Percentiles rank a stretch among this genome's conserved stretches.
Conservation (phyloP, 2,797 vertebrate species). For the Periparus ater region DNA sequence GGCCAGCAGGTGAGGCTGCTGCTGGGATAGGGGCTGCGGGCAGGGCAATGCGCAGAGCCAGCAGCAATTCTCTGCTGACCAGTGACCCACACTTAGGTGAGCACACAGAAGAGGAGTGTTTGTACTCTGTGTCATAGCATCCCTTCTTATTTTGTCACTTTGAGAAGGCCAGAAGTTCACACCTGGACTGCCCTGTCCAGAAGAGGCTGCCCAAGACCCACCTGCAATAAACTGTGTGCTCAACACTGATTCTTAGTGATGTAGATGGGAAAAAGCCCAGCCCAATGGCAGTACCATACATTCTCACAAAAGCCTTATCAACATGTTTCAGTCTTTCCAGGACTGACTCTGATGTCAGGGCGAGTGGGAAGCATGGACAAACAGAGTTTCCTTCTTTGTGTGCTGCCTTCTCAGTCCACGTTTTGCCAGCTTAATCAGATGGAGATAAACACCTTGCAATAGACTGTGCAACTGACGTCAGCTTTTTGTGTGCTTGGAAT, state of each 20-base stretch:
- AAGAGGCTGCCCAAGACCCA: neutral
- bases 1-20: neutral
- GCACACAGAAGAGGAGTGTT: neutral
- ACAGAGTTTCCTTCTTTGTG: neutral
- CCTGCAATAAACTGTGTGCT: neutral
- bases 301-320: neutral
- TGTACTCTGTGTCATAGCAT: neutral
- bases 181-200: neutral
- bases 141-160: neutral
- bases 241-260: neutral
- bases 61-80: neutral
- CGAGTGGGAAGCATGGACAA: neutral
- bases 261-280: neutral
- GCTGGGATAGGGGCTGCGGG: neutral
- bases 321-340: neutral
- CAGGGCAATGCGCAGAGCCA: neutral
- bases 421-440: constrained; percentile 51
- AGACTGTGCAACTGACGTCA: neutral
- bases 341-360: neutral
- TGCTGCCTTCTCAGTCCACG: neutral
- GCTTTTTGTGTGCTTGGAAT: constrained; percentile 46
- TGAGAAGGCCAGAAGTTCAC: neutral
- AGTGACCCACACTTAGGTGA: neutral
- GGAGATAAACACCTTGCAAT: constrained; percentile 62
- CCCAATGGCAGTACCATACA: neutral